phyloP scores from a whole-genome alignment of 1,140 invertebrate species.

The Neodiprion lecontei region DNA sequence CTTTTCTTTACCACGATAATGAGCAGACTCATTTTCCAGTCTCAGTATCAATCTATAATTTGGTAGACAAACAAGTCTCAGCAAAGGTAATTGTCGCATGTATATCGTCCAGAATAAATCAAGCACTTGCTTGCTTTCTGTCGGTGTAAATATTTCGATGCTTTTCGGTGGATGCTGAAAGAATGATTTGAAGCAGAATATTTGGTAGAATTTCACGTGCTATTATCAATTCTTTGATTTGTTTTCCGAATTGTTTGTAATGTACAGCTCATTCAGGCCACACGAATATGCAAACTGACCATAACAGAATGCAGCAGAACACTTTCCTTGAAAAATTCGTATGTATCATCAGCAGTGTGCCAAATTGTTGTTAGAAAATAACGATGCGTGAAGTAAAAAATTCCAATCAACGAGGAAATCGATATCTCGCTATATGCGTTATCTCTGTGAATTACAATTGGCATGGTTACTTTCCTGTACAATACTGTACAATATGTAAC shows the following conservation, averaged over 20 bases:
- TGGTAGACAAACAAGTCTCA: conserved; percentile 37
- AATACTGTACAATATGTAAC: conserved; percentile 20
- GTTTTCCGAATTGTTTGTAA: background rate
- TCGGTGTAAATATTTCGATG: conserved; percentile 39
- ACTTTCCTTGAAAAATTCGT: conserved; percentile 41
- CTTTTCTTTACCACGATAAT: conserved; percentile 10
- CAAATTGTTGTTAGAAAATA: conserved; percentile 41
- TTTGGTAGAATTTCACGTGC: too few species aligned
- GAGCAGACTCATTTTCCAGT: conserved; percentile 13
- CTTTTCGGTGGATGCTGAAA: conserved; percentile 45
- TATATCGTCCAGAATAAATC: conserved; percentile 41
- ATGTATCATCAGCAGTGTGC: conserved; percentile 37
- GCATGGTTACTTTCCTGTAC: background rate
- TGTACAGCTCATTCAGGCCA: conserved; percentile 11
- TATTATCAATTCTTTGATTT: background rate
- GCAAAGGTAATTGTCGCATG: conserved; percentile 42
- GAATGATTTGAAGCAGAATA: conserved; percentile 5
- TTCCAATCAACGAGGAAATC: conserved; percentile 41
- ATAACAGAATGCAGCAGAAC: conserved; percentile 38
- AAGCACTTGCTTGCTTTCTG: conserved; percentile 37
- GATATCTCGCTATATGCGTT: conserved; percentile 43
- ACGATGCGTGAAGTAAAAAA: conserved; percentile 42
- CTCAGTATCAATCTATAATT: conserved; percentile 38
- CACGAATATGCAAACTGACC: conserved; percentile 31
- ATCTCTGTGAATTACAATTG: conserved; percentile 36